Evolutionary conservation across 2,113 vertebrate species (phyloP), one percentile per base, ranked within the genome.

Genomic region (Ophthalmolycus amberensis): DNA sequence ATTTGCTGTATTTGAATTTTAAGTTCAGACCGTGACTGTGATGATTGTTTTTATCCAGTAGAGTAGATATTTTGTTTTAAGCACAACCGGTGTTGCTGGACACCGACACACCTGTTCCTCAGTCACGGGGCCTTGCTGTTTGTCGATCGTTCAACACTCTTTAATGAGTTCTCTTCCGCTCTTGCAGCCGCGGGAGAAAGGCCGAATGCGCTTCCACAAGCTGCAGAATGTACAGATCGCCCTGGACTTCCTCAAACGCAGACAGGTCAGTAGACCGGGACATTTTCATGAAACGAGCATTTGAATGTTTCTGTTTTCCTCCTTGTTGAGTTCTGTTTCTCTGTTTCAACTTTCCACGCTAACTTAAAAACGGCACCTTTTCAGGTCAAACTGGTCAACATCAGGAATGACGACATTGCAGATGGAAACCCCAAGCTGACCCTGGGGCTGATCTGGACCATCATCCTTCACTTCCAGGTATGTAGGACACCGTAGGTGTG

Each of bases 391-490:
- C 90, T 99, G 93, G 98, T 99, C 65, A 99, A 99, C 91, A 99
- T 99, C 91, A 95, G 98, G 52, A 99, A 98, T 0, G 98, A 99
- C 80, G 98, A 99, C 85, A 99, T 99, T 0, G 97, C 97, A 0
- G 98, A 99, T 0, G 98, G 98, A 77, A 99, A 99, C 93, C 98
- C 98, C 50, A 99, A 99, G 85, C 96, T 99, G 85, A 99, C 98
- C 0, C 96, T 99, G 2, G 98, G 98, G 25, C 95, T 99, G 69
- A 99, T 99, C 91, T 99, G 98, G 98, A 99, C 98, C 83, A 98
- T 99, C 95, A 99, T 99, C 93, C 95, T 98, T 25, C 97, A 99
- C 94, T 99, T 99, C 96, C 97, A 99, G 97, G 97, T 98, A 89
- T 0, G 18, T 9, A 1, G 38, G 40, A 54, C 70, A 15, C 20